Conservation (phyloP, 2,113 vertebrate species). For the Heliornis fulica region DNA sequence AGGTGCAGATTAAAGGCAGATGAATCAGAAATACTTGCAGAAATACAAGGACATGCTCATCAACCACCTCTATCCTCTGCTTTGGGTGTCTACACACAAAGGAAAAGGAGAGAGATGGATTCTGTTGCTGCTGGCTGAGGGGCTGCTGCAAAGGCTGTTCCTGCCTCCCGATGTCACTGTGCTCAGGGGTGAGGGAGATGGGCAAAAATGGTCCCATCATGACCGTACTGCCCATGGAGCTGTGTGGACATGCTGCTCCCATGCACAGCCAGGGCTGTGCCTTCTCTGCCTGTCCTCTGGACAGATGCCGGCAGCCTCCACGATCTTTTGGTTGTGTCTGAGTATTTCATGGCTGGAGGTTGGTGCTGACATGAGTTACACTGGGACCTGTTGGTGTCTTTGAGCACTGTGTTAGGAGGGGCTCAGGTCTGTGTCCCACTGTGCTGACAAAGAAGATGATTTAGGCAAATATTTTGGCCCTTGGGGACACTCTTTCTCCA, state of each 20-base stretch:
- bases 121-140: neutral
- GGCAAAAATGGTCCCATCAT: fast-evolving
- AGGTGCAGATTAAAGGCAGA: neutral
- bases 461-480: neutral
- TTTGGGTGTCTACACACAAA: neutral
- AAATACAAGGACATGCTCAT: fast-evolving
- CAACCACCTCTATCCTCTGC: neutral
- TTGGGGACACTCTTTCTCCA: neutral
- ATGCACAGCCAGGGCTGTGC: fast-evolving
- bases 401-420: neutral
- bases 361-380: neutral
- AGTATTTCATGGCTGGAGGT: neutral
- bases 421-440: neutral
- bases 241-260: neutral
- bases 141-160: neutral
- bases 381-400: neutral
- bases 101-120: neutral
- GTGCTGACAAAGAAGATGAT: fast-evolving
- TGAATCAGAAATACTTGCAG: neutral
- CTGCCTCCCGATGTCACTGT: neutral
- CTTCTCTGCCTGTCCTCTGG: neutral
- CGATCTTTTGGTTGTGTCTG: fast-evolving
- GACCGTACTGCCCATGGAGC: neutral
- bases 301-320: neutral
- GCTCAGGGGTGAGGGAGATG: neutral